phyloP scores from a whole-genome alignment of 1,140 invertebrate genomes.

The Berghia stephanieae region DNA sequence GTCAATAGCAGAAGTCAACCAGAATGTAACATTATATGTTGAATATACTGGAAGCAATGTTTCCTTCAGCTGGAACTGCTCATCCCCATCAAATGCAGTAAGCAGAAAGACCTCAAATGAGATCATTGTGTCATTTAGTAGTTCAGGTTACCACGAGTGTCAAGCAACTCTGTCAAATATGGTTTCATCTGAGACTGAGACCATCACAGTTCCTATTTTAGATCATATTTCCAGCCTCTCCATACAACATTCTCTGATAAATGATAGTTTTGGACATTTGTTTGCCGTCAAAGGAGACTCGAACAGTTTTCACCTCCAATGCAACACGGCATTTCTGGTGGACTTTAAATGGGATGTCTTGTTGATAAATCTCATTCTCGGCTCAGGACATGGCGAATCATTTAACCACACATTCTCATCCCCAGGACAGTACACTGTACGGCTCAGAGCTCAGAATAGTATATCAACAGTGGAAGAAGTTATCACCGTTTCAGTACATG shows the following conservation, averaged over 20 bases:
- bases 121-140: slow-evolving; percentile 19
- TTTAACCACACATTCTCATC: slow-evolving; percentile 32
- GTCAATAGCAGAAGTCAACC: neutral
- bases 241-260: slow-evolving; percentile 25
- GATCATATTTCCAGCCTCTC: slow-evolving; percentile 33
- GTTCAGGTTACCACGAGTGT: slow-evolving; percentile 33
- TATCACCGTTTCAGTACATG: slow-evolving; percentile 37
- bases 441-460: slow-evolving; percentile 42
- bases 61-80: slow-evolving; percentile 34
- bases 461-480: slow-evolving; percentile 34
- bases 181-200: slow-evolving; percentile 33
- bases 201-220: slow-evolving; percentile 32
- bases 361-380: neutral
- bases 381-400: neutral
- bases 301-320: slow-evolving; percentile 20
- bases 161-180: slow-evolving; percentile 37
- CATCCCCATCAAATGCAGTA: slow-evolving; percentile 26
- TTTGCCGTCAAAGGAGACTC: slow-evolving; percentile 29
- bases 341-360: slow-evolving; percentile 39
- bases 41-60: slow-evolving; percentile 33
- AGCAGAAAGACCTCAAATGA: slow-evolving; percentile 2
- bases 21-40: slow-evolving; percentile 14
- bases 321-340: slow-evolving; percentile 35
- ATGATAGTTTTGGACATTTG: neutral
- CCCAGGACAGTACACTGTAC: slow-evolving; percentile 32